phyloP scores from a whole-genome alignment of 2,797 vertebrate species.

The Esox lucius region DNA sequence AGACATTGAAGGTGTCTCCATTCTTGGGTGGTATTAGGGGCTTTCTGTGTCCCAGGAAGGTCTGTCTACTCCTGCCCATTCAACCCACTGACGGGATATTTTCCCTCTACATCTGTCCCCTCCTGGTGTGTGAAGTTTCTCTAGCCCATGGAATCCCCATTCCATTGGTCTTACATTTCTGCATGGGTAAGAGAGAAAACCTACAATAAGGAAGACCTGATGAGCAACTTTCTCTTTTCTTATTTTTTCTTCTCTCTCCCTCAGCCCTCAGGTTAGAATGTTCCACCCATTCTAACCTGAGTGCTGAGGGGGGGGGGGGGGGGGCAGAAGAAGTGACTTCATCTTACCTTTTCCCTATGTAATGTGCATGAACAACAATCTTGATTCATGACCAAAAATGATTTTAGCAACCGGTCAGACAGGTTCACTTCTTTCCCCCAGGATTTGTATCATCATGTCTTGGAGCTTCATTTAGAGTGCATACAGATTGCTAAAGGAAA shows the following conservation, averaged over 20 bases:
- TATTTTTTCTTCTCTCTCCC: no score
- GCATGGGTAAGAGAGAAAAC: neutral
- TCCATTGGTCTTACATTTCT: neutral
- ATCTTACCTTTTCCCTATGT: neutral
- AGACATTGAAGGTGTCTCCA: slow-evolving; percentile 21
- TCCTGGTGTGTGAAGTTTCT: neutral
- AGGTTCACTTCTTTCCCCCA: neutral
- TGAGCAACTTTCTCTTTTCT: neutral
- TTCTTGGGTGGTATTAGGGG: slow-evolving; percentile 19
- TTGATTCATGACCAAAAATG: neutral
- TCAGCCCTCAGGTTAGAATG: neutral
- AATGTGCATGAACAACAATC: neutral
- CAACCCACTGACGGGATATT: slow-evolving; percentile 38
- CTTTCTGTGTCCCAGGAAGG: slow-evolving; percentile 36
- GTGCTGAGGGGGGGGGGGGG: no score
- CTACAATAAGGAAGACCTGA: neutral
- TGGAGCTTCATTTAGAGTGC: neutral
- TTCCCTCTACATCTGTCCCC: slow-evolving; percentile 34
- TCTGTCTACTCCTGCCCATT: slow-evolving; percentile 30
- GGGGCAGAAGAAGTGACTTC: neutral
- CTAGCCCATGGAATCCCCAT: neutral
- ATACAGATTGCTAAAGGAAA: no score
- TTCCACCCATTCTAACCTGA: no score
- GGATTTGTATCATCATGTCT: neutral
- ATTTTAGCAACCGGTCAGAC: neutral